phyloP scores from a whole-genome alignment of 2,888 invertebrate genomes.

The Unio pictorum region DNA sequence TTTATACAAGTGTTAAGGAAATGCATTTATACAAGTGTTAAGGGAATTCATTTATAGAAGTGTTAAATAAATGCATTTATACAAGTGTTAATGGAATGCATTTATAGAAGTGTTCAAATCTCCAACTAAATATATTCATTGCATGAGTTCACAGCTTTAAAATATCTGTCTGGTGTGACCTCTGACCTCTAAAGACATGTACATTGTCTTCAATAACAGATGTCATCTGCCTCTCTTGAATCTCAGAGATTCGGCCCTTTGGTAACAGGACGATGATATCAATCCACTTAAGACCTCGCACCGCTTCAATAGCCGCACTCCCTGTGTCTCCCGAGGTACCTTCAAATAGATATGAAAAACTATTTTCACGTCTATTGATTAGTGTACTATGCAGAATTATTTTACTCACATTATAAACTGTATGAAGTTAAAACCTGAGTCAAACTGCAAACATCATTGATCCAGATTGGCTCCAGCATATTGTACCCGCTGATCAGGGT shows the following conservation, averaged over 20 bases:
- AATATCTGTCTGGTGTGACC: not conserved
- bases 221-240: slow-evolving; percentile 74
- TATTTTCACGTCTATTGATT: not conserved
- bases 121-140: no score
- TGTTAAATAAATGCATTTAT: no score
- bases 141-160: no score
- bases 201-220: slow-evolving; percentile 72
- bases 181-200: slow-evolving; percentile 71
- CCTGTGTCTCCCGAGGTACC: slow-evolving; percentile 75
- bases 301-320: slow-evolving; percentile 72
- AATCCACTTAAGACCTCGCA: slow-evolving; percentile 67
- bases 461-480: no score
- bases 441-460: no score
- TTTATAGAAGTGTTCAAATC: no score
- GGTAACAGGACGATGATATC: slow-evolving; percentile 73
- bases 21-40: no score
- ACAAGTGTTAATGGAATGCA: not conserved
- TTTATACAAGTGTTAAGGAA: no score
- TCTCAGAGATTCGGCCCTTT: slow-evolving; percentile 66
- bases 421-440: no score
- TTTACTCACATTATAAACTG: no score
- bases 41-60: no score
- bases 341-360: slow-evolving; percentile 25
- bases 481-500: no score
- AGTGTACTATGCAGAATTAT: not conserved